Evolutionary conservation across 2,797 vertebrate genomes (phyloP), one percentile per base, ranked within the genome.

Genomic region (Heteromormyrus szaboi): DNA sequence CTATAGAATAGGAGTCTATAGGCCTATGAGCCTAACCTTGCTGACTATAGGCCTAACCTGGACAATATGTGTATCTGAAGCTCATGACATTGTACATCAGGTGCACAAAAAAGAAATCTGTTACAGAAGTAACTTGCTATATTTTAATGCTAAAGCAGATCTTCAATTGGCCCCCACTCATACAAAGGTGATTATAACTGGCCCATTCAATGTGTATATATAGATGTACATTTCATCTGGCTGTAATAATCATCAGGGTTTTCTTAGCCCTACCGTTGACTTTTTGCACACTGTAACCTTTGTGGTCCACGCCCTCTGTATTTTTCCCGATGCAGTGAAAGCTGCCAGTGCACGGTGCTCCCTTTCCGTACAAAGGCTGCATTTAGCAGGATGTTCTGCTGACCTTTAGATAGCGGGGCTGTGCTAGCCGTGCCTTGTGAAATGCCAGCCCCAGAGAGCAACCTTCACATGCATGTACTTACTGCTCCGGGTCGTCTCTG

Each of bases 341-440:
- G 95, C 29, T 25, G 89, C 88, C n/a, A 17, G 33, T 89, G 88
- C 72, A 29, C 62, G 17, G 14, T 37, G 65, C 89, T 59, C 62
- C n/a, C 65, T 53, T 11, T 17, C 53, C 88, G 90, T 90, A 95
- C 95, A 96, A 96, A 96, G 94, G 93, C 92, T 88, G 93, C 95
- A 93, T 96, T 96, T 96, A 95, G 93, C 91, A 94, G 95, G 93
- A 92, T 90, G 89, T 95, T 96, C 95, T 95, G 91, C 92, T 96
- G 95, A 96, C 95, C 95, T 96, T 96, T 94, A 93, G 94, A 94
- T 94, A 94, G 93, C 94, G 94, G 94, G 94, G 94, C 94, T 95
- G 93, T 94, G 95, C 92, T 94, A 93, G 92, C 94, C 92, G 92
- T 72, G 84, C 50, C 89, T 88, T 53, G 48, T 85, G 89, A 76